Percentiles rank a stretch among this genome's conserved stretches.
phyloP scores from a whole-genome alignment of 2,113 vertebrate genomes.

The Microcebus ravelobensis region DNA sequence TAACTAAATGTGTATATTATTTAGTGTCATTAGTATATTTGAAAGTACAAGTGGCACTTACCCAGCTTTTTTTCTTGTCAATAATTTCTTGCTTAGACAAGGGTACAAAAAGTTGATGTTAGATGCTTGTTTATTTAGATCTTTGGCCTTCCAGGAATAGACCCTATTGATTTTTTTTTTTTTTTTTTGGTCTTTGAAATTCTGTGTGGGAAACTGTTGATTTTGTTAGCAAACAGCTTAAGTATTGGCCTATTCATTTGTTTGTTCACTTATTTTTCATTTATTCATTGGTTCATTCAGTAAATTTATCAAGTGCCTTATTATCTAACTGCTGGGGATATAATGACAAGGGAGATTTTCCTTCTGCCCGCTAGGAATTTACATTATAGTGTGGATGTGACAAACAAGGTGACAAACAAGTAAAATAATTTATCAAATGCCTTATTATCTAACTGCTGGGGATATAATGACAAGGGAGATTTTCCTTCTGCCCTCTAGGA shows the following conservation, averaged over 20 bases:
- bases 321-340: conserved; percentile 23
- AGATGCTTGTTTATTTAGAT: conserved; percentile 47
- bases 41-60: conserved; percentile 44
- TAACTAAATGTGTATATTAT: conserved; percentile 60
- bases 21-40: conserved; percentile 57
- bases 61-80: neutral
- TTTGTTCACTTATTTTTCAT: conserved; percentile 39
- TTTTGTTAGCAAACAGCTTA: conserved; percentile 52
- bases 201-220: neutral
- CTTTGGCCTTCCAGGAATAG: conserved; percentile 27
- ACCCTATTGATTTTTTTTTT: neutral
- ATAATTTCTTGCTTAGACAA: conserved; percentile 48
- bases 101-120: neutral
- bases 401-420: neutral
- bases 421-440: conserved; percentile 3
- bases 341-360: conserved; percentile 6
- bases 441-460: conserved; percentile 21
- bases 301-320: neutral
- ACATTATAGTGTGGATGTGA: neutral
- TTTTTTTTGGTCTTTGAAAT: too few species aligned
- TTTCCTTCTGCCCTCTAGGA: neutral
- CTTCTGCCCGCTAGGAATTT: conserved; percentile 11
- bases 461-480: conserved; percentile 4
- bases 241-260: conserved; percentile 9
- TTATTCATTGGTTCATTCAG: neutral